A percentile compares a stretch with the other conserved stretches of the same genome.
Conservation (phyloP, 1,140 invertebrate species). For the Leptinotarsa undecemlineata region DNA sequence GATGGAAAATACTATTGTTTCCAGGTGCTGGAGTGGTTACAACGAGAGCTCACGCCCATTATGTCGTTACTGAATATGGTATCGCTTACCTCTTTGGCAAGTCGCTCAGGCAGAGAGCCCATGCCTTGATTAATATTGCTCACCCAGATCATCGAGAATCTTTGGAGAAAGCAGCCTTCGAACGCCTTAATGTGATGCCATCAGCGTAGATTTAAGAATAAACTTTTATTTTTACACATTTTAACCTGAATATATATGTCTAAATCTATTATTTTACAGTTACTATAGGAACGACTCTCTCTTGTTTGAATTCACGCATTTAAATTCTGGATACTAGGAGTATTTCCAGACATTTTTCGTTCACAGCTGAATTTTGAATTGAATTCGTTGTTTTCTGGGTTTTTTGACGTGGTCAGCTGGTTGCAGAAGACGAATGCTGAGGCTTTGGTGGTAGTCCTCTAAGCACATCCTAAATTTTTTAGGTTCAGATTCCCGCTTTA, state of each 20-base stretch:
- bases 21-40: constrained; percentile 92
- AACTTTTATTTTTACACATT: constrained; percentile 6
- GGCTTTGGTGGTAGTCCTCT: too few species aligned
- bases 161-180: constrained; percentile 87
- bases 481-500: too few species aligned
- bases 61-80: constrained; percentile 91
- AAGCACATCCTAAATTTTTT: too few species aligned
- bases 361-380: too few species aligned
- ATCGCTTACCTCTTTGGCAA: constrained; percentile 91
- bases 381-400: too few species aligned
- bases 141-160: constrained; percentile 86
- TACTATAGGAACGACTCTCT: background rate
- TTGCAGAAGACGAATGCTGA: too few species aligned
- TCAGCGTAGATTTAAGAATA: constrained; percentile 49
- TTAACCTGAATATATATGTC: background rate
- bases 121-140: constrained; percentile 86
- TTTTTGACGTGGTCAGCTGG: too few species aligned
- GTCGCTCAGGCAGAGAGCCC: constrained; percentile 82
- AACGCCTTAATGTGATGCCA: constrained; percentile 87
- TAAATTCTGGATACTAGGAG: too few species aligned
- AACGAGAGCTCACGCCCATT: constrained; percentile 87
- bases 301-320: too few species aligned
- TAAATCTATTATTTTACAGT: background rate
- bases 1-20: background rate
- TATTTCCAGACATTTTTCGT: too few species aligned